These are phyloP conservation scores for Bombus sibiricus DNA, from an alignment of 1,140 invertebrate genomes.

Conservation along the genomic window DNA sequence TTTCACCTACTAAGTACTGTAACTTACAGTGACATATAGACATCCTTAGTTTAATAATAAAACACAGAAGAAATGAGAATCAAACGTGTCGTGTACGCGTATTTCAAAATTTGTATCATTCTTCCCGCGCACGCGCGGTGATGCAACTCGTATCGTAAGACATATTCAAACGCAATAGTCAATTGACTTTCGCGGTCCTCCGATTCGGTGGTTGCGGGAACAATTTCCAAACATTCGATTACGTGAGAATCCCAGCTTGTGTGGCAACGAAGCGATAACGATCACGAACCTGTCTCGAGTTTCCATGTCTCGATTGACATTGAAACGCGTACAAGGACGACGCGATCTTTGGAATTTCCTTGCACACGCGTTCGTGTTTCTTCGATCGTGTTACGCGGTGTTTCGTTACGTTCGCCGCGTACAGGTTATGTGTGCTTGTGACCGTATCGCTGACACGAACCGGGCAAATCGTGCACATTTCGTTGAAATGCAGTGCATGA, in stretches of 20 bases:
- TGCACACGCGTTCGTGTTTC: conserved; percentile 36
- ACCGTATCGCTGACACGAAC: conserved; percentile 14
- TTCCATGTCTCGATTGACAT: conserved; percentile 46
- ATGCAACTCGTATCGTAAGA: too few relatives aligned
- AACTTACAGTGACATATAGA: too few relatives aligned
- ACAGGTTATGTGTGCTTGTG: conserved; percentile 10
- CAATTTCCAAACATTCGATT: conserved; percentile 14
- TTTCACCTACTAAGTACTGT: too few relatives aligned
- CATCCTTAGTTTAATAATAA: too few relatives aligned
- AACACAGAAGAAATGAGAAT: not conserved
- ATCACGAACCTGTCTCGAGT: conserved; percentile 45
- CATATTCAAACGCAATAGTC: not conserved
- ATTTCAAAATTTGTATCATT: not conserved
- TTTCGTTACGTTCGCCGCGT: conserved; percentile 25
- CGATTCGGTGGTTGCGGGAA: not conserved
- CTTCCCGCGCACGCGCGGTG: not conserved
- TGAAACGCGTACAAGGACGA: conserved; percentile 44
- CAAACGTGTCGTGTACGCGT: not conserved
- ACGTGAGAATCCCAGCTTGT: not conserved
- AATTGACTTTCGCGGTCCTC: not conserved
- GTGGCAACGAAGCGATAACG: conserved; percentile 30
- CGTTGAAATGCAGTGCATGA: not conserved
- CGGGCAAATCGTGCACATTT: not conserved
- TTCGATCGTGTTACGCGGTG: conserved; percentile 17
- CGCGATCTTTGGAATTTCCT: conserved; percentile 45